Evolutionary conservation across 2,888 invertebrate species (phyloP).

Genomic region (Amphipyra berbera): DNA sequence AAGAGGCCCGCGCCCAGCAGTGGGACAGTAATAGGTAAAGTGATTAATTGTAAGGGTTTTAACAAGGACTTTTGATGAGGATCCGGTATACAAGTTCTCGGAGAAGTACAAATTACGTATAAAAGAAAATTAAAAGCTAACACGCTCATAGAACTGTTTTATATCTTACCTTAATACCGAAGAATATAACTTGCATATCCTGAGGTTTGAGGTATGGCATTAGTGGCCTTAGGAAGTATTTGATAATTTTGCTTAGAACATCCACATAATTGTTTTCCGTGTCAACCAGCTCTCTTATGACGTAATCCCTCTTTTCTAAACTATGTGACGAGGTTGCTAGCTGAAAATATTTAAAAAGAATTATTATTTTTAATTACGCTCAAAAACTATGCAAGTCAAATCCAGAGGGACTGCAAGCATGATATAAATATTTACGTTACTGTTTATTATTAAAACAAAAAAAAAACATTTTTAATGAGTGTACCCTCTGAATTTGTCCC

Average conservation of each 20-base stretch:
- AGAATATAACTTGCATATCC: conserved; percentile 95
- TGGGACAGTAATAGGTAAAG: too few relatives aligned
- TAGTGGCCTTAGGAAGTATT: conserved; percentile 94
- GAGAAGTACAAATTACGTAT: too few relatives aligned
- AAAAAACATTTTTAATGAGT: neutral
- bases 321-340: conserved; percentile 89
- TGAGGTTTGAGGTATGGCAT: conserved; percentile 92
- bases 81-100: too few relatives aligned
- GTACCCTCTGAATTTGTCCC: conserved; percentile 33
- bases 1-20: too few relatives aligned
- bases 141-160: neutral
- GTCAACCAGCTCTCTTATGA: conserved; percentile 97
- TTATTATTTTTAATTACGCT: conserved; percentile 3
- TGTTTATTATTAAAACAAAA: neutral
- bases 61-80: too few relatives aligned
- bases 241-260: conserved; percentile 95
- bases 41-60: too few relatives aligned
- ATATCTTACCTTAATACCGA: conserved; percentile 94
- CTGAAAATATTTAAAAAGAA: conserved; percentile 68
- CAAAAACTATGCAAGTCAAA: conserved; percentile 15
- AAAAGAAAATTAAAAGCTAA: too few relatives aligned
- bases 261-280: conserved; percentile 99
- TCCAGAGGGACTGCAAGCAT: conserved; percentile 8
- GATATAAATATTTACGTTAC: neutral
- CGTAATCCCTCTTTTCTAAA: conserved; percentile 97